These are phyloP conservation scores for Formica selysi DNA, from an alignment of 1,140 invertebrate species.

Conservation along the genomic window DNA sequence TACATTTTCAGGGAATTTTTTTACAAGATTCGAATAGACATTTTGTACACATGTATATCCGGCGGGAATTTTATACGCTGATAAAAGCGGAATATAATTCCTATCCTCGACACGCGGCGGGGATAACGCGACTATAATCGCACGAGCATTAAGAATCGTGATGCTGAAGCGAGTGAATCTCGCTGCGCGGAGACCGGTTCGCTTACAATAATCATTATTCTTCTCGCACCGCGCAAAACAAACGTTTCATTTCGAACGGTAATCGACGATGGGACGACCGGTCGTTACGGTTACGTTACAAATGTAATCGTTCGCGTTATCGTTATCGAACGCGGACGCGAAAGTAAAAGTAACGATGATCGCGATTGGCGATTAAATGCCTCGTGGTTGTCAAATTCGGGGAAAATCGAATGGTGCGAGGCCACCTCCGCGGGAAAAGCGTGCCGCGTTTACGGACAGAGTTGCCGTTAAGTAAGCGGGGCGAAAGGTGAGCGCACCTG, in stretches of 20 bases:
- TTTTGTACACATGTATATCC: not conserved
- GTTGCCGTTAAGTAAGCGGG: not conserved
- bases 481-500: slow-evolving; percentile 64
- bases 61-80: not conserved
- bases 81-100: slow-evolving; percentile 20
- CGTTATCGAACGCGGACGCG: not conserved
- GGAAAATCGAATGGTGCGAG: slow-evolving; percentile 26
- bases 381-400: not conserved
- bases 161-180: slow-evolving; percentile 12
- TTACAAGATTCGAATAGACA: too few species aligned
- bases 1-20: too few species aligned
- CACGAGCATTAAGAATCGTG: slow-evolving; percentile 16
- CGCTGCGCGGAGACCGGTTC: slow-evolving; percentile 20
- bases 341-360: not conserved
- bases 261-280: slow-evolving; percentile 8
- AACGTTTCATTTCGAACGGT: slow-evolving; percentile 34
- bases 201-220: slow-evolving; percentile 35
- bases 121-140: slow-evolving; percentile 54
- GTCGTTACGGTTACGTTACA: slow-evolving; percentile 14
- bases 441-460: slow-evolving; percentile 31
- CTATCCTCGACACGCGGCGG: not conserved
- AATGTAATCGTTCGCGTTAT: slow-evolving; percentile 13
- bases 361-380: slow-evolving; percentile 3
- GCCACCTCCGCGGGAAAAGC: slow-evolving; percentile 39
- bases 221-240: slow-evolving; percentile 24